phyloP scores from a whole-genome alignment of 2,113 vertebrate genomes.

The Erpornis zantholeuca region DNA sequence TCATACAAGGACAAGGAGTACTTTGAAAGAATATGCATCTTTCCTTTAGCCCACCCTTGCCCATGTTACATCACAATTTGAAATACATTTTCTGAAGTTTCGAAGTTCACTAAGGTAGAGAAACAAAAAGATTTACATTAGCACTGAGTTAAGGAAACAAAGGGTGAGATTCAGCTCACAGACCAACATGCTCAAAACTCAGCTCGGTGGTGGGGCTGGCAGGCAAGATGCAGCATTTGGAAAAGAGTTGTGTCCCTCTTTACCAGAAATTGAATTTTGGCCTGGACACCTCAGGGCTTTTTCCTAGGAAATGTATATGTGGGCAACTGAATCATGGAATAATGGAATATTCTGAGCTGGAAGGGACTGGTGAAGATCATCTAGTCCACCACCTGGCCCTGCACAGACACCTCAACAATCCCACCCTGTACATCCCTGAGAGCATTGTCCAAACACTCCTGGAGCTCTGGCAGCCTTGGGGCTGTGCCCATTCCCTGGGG shows the following conservation, averaged over 20 bases:
- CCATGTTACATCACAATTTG: background rate
- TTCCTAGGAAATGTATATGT: background rate
- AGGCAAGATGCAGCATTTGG: background rate
- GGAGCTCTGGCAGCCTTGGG: background rate
- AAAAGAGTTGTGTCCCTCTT: background rate
- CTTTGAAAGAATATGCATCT: background rate
- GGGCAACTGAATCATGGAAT: background rate
- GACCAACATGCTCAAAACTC: background rate
- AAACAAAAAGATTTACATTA: background rate
- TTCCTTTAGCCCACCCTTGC: background rate
- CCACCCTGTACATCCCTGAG: background rate
- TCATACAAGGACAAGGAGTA: background rate
- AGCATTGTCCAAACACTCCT: fast-evolving
- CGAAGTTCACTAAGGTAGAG: background rate
- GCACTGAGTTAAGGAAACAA: fast-evolving
- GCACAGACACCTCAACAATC: background rate
- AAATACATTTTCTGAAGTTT: background rate
- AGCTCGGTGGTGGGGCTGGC: background rate
- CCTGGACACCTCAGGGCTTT: background rate
- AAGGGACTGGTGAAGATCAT: background rate
- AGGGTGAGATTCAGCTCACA: background rate
- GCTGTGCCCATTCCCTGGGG: background rate
- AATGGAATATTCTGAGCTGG: background rate
- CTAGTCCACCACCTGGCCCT: fast-evolving
- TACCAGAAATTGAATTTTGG: background rate